Evolutionary conservation across 2,113 vertebrate species (phyloP).

Genomic region (Chaetura pelagica): DNA sequence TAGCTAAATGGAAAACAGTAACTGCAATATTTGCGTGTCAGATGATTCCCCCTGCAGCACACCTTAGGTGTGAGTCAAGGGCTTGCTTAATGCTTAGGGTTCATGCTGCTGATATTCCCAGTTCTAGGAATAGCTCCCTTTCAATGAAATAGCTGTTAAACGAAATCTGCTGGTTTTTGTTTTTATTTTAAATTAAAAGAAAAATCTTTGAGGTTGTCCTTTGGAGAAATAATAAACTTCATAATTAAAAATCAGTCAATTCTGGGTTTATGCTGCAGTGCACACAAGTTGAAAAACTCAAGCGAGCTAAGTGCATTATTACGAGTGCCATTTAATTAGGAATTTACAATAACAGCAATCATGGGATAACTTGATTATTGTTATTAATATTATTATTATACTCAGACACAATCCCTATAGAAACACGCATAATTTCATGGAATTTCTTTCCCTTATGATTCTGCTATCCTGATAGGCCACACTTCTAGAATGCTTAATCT

Average conservation of each 20-base stretch:
- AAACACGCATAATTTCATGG: neutral
- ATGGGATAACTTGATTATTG: constrained; percentile 1
- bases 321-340: constrained; percentile 2
- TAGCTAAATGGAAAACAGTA: neutral
- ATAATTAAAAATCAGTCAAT: constrained; percentile 42
- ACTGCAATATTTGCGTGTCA: neutral
- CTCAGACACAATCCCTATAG: neutral
- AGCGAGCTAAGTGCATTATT: neutral
- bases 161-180: neutral
- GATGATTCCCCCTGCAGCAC: neutral
- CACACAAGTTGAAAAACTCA: neutral
- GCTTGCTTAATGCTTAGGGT: neutral
- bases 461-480: neutral
- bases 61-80: neutral
- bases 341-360: constrained; percentile 15
- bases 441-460: neutral
- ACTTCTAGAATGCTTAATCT: neutral
- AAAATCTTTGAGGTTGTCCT: neutral
- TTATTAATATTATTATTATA: constrained; percentile 5
- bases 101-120: neutral
- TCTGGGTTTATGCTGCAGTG: neutral
- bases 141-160: neutral
- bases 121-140: neutral
- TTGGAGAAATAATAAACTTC: constrained; percentile 31
- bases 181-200: constrained; percentile 31